Conservation (phyloP, 2,888 invertebrate species). For the Campoletis raptor region DNA sequence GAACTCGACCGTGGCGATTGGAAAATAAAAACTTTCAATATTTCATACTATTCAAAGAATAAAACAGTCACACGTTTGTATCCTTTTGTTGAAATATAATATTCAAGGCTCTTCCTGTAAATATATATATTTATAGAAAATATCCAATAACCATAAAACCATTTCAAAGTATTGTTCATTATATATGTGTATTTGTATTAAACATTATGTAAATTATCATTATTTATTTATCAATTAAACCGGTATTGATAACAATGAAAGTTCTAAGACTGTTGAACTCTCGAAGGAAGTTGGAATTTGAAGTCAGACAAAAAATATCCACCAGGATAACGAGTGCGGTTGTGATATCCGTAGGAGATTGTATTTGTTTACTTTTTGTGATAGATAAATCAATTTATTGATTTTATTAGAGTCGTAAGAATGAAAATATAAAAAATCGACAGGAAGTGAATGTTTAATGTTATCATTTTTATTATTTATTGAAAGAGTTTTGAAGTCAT, state of each 20-base stretch:
- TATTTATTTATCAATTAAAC: not conserved
- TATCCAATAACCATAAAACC: not conserved
- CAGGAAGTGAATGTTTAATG: not conserved
- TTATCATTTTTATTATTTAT: not conserved
- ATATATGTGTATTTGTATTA: not conserved
- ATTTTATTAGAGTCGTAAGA: too few relatives aligned
- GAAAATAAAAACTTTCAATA: not conserved
- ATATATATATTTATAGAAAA: not conserved
- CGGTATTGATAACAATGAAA: not conserved
- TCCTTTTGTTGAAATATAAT: not conserved
- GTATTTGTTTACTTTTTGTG: not conserved
- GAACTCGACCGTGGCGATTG: slow-evolving; percentile 2
- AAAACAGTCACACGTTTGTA: not conserved
- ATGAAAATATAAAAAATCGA: not conserved
- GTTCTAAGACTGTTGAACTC: not conserved
- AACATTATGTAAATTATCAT: not conserved
- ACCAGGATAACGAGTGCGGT: too few relatives aligned
- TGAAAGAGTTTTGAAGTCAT: not conserved
- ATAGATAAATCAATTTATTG: not conserved
- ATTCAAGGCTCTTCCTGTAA: not conserved
- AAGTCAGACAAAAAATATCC: not conserved
- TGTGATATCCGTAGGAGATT: not conserved
- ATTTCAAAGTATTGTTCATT: not conserved
- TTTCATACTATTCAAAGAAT: not conserved
- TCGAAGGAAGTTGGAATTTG: not conserved